Base-by-base conservation (phyloP, 2,888 invertebrate species). In the Napeogenes inachia region DNA sequence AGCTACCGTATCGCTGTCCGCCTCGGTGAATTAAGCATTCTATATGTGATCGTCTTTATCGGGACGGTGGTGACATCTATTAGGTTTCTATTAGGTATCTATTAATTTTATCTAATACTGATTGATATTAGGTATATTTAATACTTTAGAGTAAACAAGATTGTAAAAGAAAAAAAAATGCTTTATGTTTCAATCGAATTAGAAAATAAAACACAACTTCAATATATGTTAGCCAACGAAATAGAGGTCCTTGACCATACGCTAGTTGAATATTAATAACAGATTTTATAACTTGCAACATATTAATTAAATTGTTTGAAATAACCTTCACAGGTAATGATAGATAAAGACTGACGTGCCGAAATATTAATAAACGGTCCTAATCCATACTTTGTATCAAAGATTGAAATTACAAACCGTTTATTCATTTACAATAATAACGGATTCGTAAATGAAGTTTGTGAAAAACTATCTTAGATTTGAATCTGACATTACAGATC, bases 181-280 rank as follows among this genome's bases (percentile, higher is more conserved):
- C 35, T 47, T 13, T 12, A 8, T 21, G 21, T 21, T 21, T 21
- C 1, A 33, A 10, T 8, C 35, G 4, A 47, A 47, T 10, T 42
- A 42, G 42, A 13, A 50, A 47, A 35, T 35, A 21, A 33, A 54
- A 38, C 5, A 32, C 13, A 45, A 59, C 12, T 13, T 47, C 47
- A 21, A 10, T 6, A 57, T 35, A 45, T 10, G 45, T 12, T 54
- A 2, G 54, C 50, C 53, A 33, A 42, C 8, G 45, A 45, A 30
- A 12, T 5, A 42, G 3, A 13, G 10, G 56, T 42, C 64, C 64
- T 61, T 64, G 64, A 57, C 61, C 60, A 61, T 45, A 56, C 42
- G 13, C 56, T n/a, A 35, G 13, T 45, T 60, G 63, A 61, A 64
- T 64, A 64, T 58, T 58, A 64, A 60, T 56, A 58, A 55, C 13